Evolutionary conservation across 2,797 vertebrate species (phyloP).

Genomic region (Knipowitschia caucasica): DNA sequence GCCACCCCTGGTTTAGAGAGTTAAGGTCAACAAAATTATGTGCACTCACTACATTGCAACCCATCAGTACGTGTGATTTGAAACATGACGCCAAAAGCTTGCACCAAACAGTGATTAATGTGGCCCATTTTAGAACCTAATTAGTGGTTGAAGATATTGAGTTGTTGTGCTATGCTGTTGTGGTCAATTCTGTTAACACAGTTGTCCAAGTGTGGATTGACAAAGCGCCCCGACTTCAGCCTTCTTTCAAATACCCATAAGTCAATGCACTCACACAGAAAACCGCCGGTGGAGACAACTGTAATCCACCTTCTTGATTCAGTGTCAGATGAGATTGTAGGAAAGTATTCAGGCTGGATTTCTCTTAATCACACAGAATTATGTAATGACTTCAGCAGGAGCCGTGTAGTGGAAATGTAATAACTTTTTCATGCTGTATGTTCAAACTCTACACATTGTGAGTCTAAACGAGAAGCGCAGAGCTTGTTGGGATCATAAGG

Average conservation of each 20-base stretch:
- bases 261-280: constrained; percentile 10
- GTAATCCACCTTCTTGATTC: constrained; percentile 40
- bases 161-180: constrained; percentile 24
- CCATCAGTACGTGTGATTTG: constrained; percentile 6
- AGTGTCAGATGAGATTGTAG: constrained; percentile 57
- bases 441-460: constrained; percentile 43
- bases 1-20: no score
- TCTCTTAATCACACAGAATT: constrained; percentile 56
- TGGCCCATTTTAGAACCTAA: constrained; percentile 35
- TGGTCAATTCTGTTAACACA: constrained; percentile 49
- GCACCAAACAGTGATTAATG: constrained; percentile 32
- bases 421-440: constrained; percentile 61
- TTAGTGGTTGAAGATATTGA: constrained; percentile 37
- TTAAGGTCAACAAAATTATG: not conserved
- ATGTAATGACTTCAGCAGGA: constrained; percentile 57
- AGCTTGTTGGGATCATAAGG: constrained; percentile 20
- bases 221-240: constrained; percentile 33
- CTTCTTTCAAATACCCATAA: constrained; percentile 20
- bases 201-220: constrained; percentile 51
- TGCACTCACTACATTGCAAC: constrained; percentile 6
- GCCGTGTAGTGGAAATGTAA: constrained; percentile 39
- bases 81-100: constrained; percentile 22
- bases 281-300: constrained; percentile 29
- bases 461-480: constrained; percentile 48
- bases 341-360: constrained; percentile 48